Evolutionary conservation across 2,797 vertebrate genomes (phyloP), one percentile per base, ranked within the genome.

Genomic region (Enteromius anoplus): DNA sequence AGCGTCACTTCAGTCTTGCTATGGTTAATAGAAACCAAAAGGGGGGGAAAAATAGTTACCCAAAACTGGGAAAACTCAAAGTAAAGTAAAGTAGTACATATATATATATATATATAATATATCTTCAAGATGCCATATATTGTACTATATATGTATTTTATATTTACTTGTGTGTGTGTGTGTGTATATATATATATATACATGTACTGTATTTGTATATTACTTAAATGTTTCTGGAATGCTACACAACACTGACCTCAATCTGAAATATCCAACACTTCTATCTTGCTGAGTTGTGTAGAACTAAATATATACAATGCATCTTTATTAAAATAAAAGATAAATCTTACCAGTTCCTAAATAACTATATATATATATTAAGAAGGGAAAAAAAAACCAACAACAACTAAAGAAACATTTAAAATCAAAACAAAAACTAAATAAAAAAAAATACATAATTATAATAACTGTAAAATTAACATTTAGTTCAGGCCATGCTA

Each of bases 341-440:
- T 60, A 21, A 53, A 53, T 9, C 1, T 53, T 19, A 53, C 19
- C 7, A n/a, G 19, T 23, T 23, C 3, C n/a, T 23, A 23, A 58
- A 58, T 10, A 58, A 55, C 45, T 34, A 34, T 5, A 34, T 34
- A 5, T 34, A 34, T 34, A 34, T 34, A 34, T 29, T 29, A 1
- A 26, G n/a, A 3, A n/a, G n/a, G n/a, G 0, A 3, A 0, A 23
- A 23, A 5, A 12, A 11, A 2, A 3, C 0, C 34, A 60, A 12
- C 4, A 26, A 23, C 3, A 58, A 26, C 11, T 26, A 60, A 60
- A 60, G n/a, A 60, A 11, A 11, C n/a, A 12, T 60, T 26, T 21
- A 8, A 51, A 49, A 17, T 45, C 0, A 3, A 53, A 53, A 53
- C 7, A 21, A 21, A 19, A 53, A 21, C 17, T 49, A 49, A 4